Conservation (phyloP, 1,140 invertebrate genomes). For the Armadillidium nasatum region DNA sequence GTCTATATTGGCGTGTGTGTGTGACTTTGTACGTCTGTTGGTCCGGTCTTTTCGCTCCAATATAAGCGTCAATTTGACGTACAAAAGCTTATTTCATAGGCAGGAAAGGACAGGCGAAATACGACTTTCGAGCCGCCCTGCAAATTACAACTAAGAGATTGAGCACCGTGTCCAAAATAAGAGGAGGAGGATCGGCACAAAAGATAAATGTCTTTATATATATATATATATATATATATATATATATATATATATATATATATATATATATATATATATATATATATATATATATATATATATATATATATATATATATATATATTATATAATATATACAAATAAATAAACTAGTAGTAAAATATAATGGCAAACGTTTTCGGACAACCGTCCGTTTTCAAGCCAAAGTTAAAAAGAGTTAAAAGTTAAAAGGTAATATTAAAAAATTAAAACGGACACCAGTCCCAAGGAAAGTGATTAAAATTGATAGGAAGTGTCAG, state of each 20-base stretch:
- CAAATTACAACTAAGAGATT: not conserved
- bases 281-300: not conserved
- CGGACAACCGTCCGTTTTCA: no score
- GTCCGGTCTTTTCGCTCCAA: no score
- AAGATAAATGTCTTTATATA: not conserved
- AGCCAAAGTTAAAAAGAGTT: no score
- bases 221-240: not conserved
- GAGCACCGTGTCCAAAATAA: not conserved
- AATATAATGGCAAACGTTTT: no score
- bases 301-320: not conserved
- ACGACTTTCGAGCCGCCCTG: not conserved
- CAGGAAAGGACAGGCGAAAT: not conserved
- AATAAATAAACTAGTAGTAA: no score
- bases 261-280: constrained; percentile 6
- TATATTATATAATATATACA: no score
- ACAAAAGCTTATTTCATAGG: not conserved
- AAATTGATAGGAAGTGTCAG: no score
- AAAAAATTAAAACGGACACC: no score
- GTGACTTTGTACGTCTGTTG: no score
- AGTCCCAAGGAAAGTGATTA: no score
- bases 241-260: constrained; percentile 1
- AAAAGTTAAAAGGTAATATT: no score
- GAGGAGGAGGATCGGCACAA: not conserved
- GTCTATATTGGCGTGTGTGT: no score
- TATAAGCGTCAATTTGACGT: not conserved